Evolutionary conservation across 2,797 vertebrate genomes (phyloP).

Genomic region (Channa striata): DNA sequence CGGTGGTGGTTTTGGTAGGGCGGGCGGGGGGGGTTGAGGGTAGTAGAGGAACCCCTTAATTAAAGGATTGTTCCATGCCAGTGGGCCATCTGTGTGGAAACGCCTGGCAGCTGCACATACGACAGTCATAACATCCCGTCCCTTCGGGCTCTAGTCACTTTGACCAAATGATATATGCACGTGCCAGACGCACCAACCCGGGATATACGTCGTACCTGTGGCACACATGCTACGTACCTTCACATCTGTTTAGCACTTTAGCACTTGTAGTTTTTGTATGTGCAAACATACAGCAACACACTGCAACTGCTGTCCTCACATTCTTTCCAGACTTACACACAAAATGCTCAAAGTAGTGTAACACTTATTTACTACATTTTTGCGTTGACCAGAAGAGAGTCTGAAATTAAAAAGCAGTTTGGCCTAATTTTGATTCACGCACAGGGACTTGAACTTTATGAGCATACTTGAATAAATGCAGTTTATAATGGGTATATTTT

Average conservation of each 20-base stretch:
- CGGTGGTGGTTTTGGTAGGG: constrained; percentile 61
- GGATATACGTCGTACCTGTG: constrained; percentile 18
- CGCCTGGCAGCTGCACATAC: constrained; percentile 77
- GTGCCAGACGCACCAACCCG: constrained; percentile 58
- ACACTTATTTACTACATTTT: constrained; percentile 1
- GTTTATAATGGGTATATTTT: neutral
- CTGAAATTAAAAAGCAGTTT: too few relatives aligned
- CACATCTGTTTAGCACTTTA: constrained; percentile 5
- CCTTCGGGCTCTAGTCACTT: constrained; percentile 36
- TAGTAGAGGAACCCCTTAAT: constrained; percentile 80
- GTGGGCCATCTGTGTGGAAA: constrained; percentile 78
- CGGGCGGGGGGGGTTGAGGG: constrained; percentile 42
- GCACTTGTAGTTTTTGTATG: neutral
- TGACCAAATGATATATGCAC: constrained; percentile 46
- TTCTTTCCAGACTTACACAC: neutral
- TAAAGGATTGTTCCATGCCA: constrained; percentile 79
- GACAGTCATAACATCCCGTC: constrained; percentile 73
- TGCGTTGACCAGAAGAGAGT: neutral
- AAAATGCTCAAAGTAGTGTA: too few relatives aligned
- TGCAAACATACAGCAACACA: constrained; percentile 16
- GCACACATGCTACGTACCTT: neutral
- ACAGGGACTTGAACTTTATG: neutral
- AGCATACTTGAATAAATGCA: neutral
- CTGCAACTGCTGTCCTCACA: neutral
- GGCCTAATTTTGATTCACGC: neutral